Evolutionary conservation across 2,797 vertebrate species (phyloP).

Genomic region (Intellagama lesueurii): DNA sequence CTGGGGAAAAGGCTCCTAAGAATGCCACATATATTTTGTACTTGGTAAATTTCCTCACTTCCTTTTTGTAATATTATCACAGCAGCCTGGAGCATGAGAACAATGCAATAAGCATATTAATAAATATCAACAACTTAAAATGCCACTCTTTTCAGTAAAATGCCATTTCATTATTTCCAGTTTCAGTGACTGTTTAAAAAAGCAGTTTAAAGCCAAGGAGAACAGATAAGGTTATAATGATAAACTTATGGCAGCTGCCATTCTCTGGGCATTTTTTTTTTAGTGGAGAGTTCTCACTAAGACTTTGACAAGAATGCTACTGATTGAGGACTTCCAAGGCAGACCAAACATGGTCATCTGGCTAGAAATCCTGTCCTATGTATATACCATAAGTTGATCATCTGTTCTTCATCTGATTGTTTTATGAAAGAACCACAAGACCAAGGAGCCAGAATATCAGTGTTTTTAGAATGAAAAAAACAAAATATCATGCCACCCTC

Average conservation of each 20-base stretch:
- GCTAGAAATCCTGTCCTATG: neutral
- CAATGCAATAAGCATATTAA: neutral
- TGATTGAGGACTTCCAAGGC: neutral
- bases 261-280: neutral
- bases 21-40: too few relatives aligned
- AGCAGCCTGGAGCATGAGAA: neutral
- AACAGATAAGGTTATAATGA: neutral
- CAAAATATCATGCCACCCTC: neutral
- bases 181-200: too few relatives aligned
- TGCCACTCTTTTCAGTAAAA: neutral
- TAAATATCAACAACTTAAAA: neutral
- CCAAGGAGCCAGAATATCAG: neutral
- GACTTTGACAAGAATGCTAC: neutral
- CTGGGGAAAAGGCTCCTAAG: too few relatives aligned
- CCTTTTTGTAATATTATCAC: neutral
- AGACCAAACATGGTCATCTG: too few relatives aligned
- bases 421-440: neutral
- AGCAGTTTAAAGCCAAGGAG: neutral
- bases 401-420: neutral
- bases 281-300: neutral
- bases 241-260: neutral
- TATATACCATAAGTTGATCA: too few relatives aligned
- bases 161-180: neutral
- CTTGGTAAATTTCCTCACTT: neutral
- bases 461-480: neutral